These are phyloP conservation scores for Selenia dentaria DNA, from an alignment of 2,888 invertebrate species.

Conservation along the genomic window DNA sequence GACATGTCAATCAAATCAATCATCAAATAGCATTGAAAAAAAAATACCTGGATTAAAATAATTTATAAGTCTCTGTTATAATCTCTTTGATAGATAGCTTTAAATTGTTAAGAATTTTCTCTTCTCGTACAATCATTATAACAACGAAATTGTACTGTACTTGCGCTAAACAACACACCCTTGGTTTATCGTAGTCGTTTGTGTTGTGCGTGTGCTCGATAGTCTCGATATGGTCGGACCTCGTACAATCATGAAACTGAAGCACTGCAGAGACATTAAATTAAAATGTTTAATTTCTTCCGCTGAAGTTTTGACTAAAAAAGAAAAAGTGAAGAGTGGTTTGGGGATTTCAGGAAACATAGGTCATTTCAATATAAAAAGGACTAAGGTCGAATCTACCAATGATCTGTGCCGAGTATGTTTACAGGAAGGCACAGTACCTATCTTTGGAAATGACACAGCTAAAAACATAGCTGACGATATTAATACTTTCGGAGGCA, in stretches of 20 bases:
- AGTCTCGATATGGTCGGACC: background rate
- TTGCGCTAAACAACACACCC: too few species aligned
- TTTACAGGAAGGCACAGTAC: constrained; percentile 62
- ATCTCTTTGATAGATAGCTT: too few species aligned
- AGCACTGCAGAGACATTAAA: background rate
- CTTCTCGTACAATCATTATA: too few species aligned
- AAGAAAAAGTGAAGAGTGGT: background rate
- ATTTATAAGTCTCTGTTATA: too few species aligned
- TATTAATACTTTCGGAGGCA: constrained; percentile 51
- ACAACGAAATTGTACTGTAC: too few species aligned
- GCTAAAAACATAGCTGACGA: constrained; percentile 50
- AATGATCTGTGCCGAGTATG: constrained; percentile 61
- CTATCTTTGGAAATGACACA: constrained; percentile 51
- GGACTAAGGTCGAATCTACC: constrained; percentile 15
- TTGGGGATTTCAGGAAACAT: background rate
- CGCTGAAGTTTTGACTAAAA: background rate
- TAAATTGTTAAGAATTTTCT: too few species aligned
- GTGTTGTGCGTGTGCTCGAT: too few species aligned
- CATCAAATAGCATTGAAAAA: too few species aligned
- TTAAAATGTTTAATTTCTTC: background rate
- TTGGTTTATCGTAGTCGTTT: too few species aligned
- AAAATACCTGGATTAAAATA: too few species aligned
- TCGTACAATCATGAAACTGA: background rate
- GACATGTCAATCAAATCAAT: too few species aligned
- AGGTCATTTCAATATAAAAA: background rate